Evolutionary conservation across 1,140 invertebrate species (phyloP).

Genomic region (Euwallacea fornicatus): DNA sequence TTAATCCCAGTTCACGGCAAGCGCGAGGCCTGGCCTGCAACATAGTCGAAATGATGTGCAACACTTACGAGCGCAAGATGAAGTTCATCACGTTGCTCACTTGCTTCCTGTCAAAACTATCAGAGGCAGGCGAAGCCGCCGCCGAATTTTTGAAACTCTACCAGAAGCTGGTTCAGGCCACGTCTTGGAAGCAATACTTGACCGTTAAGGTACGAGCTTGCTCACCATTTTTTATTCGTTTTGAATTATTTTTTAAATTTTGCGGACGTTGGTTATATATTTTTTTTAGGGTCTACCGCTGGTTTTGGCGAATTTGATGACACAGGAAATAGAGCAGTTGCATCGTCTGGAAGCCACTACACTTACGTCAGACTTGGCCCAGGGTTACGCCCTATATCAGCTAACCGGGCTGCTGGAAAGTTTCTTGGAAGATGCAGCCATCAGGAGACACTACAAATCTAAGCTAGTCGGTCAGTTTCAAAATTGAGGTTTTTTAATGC

Average conservation of each 20-base stretch:
- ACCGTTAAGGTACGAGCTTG: constrained; percentile 62
- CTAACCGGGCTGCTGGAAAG: constrained; percentile 84
- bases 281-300: constrained; percentile 69
- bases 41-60: constrained; percentile 82
- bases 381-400: constrained; percentile 87
- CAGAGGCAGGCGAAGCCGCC: constrained; percentile 83
- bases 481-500: too few relatives aligned
- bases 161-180: constrained; percentile 78
- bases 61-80: constrained; percentile 69
- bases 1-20: constrained; percentile 86
- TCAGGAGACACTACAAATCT: constrained; percentile 88
- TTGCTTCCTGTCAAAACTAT: constrained; percentile 82
- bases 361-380: constrained; percentile 88
- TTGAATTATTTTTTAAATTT: too few relatives aligned
- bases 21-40: constrained; percentile 87
- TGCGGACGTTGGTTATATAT: too few relatives aligned
- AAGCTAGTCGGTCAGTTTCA: constrained; percentile 66
- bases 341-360: constrained; percentile 88
- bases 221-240: not conserved
- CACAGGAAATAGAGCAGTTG: constrained; percentile 82
- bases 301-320: constrained; percentile 83
- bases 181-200: constrained; percentile 92
- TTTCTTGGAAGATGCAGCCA: constrained; percentile 78
- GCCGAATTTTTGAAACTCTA: constrained; percentile 89
- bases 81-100: constrained; percentile 86